Percentiles rank a stretch among this genome's conserved stretches.
Evolutionary conservation across 2,888 invertebrate species (phyloP).

Genomic region (Dryomyza anilis): DNA sequence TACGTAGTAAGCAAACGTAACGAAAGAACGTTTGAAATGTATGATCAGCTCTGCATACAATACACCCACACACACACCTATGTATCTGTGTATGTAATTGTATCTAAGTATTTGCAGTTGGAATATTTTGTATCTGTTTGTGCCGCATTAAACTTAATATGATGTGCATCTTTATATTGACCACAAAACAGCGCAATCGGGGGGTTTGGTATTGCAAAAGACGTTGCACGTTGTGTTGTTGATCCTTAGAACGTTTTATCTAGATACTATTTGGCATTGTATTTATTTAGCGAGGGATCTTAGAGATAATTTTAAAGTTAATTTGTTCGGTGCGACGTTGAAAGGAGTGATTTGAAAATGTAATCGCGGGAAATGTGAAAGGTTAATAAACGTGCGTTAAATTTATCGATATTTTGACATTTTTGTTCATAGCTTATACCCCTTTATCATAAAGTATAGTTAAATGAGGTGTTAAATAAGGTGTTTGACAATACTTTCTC

Average conservation of each 20-base stretch:
- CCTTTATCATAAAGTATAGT: no score
- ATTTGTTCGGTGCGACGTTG: neutral
- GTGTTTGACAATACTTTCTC: no score
- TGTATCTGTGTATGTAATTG: neutral
- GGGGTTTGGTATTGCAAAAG: neutral
- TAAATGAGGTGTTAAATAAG: no score
- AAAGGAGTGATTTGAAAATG: neutral
- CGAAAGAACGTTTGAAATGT: neutral
- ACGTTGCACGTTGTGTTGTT: neutral
- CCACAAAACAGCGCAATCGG: neutral
- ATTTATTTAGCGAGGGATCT: neutral
- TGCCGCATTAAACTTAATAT: neutral
- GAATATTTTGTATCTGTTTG: neutral
- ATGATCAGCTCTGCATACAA: constrained; percentile 4
- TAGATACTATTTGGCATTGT: neutral
- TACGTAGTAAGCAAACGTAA: constrained; percentile 3
- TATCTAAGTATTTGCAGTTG: neutral
- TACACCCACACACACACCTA: neutral
- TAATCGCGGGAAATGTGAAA: neutral
- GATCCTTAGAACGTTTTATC: neutral
- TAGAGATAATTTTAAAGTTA: no score
- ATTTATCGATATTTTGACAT: no score
- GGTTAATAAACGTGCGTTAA: no score
- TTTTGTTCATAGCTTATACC: no score
- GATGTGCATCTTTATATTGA: neutral